Base-by-base conservation (phyloP, 1,140 invertebrate genomes). In the Drosophila kikkawai region DNA sequence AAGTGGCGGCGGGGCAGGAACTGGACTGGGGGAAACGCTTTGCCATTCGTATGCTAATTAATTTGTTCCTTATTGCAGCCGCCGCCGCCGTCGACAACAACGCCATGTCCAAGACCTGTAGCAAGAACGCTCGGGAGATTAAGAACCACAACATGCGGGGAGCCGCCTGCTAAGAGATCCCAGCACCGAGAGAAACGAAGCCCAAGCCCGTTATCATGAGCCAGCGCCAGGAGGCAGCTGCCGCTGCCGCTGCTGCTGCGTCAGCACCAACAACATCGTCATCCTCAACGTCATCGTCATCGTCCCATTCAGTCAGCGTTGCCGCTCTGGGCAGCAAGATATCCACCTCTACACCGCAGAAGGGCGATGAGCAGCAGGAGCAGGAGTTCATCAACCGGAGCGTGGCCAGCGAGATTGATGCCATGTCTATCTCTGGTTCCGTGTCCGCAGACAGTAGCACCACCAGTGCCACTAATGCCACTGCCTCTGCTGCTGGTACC, bases 341-440 rank as follows among this genome's bases (percentile, higher is more conserved):
- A 56, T 91, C 88, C 61, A 91, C 88, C 53, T 91, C 88, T 7
- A 91, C 88, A 11, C 88, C 88, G 47, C 84, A 91, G 50, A 91
- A 91, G 48, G 55, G 68, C n/a, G 61, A 75, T 68, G 81, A 75
- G 12, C 42, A 79, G 12, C 63, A 58, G 32, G 70, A 66, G 34
- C 42, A 70, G 57, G 70, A 78, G 50, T 91, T 91, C 37, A 80
- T 86, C 12, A 76, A 83, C 75, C 77, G 56, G 37, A 90, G 75
- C 57, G 56, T 87, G 50, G 77, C 85, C 42, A 87, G 83, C 56
- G 90, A 91, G 74, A 85, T 80, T 26, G 75, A 82, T 39, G 67
- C 75, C 45, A 75, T 80, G 57, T 85, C 75, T 39, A 60, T 79
- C 12, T 79, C 78, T 12, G 74, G 74, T 17, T 85, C 74, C 19